Evolutionary conservation across 1,140 invertebrate species (phyloP), one percentile per base, ranked within the genome.

Genomic region (Danaus melanippus): DNA sequence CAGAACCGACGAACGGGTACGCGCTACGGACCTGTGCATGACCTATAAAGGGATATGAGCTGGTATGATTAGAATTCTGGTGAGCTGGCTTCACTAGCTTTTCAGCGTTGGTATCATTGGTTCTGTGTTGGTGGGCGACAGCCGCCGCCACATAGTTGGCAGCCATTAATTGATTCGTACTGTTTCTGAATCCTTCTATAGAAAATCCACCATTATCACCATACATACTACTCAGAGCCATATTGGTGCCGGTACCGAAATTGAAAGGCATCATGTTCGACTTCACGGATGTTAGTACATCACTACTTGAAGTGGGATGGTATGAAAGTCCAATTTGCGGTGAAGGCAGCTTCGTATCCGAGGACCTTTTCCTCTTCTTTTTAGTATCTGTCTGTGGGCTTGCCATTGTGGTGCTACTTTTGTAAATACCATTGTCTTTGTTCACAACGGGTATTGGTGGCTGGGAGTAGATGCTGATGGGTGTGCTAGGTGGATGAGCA

Each of bases 261-360:
- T 92, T 92, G 57, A 92, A 93, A 53, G 91, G 90, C 49, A 92
- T 91, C 63, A 92, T 90, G 60, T 88, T 90, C 0, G 89, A 74
- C 41, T 90, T 90, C 56, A 76, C 79, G 0, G 80, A 76, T 0
- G 74, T 71, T 21, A 84, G 53, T 9, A 81, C 69, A 50, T 84
- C 79, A 2, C 60, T 72, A 42, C 56, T 65, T 42, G 74, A 75
- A 1, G 75, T 49, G 7, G 74, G 44, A n/a, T 71, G 77, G 53
- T 79, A 82, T 7, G 60, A 50, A 56, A 82, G 80, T 46, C 90
- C 91, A 10, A 89, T 65, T 8, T 89, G 87, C 21, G 90, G 87
- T 9, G 89, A 85, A 10, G 88, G 74, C 45, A 88, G 84, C 70
- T 92, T 91, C 2, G 86, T 68, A 2, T 88, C 80, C 0, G 86